Conservation (phyloP, 23 tunicate genomes). For the Oikopleura dioica region DNA sequence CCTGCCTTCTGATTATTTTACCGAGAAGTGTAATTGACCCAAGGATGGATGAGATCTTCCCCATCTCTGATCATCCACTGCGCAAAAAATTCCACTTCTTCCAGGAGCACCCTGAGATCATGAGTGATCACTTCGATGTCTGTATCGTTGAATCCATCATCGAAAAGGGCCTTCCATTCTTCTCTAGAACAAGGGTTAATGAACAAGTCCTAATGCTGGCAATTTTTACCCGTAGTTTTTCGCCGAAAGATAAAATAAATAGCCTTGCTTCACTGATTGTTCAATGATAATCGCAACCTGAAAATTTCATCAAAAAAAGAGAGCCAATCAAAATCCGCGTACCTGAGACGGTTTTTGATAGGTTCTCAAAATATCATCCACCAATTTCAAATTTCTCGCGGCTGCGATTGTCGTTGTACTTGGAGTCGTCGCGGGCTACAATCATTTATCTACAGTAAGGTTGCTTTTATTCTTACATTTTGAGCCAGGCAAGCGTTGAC, state of each 20-base stretch:
- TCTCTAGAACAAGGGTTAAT: too few species aligned
- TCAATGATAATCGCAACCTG: slow-evolving; percentile 9
- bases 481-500: too few species aligned
- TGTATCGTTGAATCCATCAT: slow-evolving; percentile 8
- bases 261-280: slow-evolving; percentile 3
- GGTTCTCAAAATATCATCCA: background rate
- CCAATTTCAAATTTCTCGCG: slow-evolving; percentile 4
- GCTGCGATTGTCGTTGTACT: background rate
- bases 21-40: background rate
- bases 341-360: slow-evolving; percentile 14
- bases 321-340: too few species aligned
- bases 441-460: too few species aligned
- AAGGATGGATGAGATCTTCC: slow-evolving; percentile 4
- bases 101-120: background rate
- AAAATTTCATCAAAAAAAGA: background rate
- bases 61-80: slow-evolving; percentile 10
- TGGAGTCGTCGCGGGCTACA: background rate
- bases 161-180: background rate
- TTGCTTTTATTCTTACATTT: too few species aligned
- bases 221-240: slow-evolving; percentile 2
- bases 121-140: slow-evolving; percentile 10
- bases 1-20: too few species aligned
- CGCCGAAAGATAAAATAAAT: slow-evolving; percentile 9
- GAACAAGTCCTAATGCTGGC: too few species aligned
- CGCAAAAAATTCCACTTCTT: slow-evolving; percentile 1